Conservation (phyloP, 2,113 vertebrate species). For the Loxodonta africana region DNA sequence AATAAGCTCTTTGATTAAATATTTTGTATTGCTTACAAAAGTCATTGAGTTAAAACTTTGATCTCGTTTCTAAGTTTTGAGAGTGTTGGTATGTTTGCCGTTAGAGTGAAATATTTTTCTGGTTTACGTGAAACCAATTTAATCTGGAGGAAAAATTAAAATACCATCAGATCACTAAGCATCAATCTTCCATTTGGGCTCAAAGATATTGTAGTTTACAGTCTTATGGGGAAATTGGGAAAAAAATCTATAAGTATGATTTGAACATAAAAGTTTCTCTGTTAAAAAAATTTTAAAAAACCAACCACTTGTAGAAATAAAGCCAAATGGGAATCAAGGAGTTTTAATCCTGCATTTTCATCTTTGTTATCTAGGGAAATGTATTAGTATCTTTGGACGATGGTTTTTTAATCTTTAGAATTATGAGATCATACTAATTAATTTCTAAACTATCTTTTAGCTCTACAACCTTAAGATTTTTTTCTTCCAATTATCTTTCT, state of each 20-base stretch:
- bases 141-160: not conserved
- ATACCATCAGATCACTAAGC: not conserved
- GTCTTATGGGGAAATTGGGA: not conserved
- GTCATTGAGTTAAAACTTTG: not conserved
- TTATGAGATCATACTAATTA: not conserved
- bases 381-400: not conserved
- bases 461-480: not conserved
- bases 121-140: not conserved
- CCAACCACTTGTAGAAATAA: not conserved
- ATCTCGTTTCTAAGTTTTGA: constrained; percentile 37
- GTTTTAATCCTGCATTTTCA: constrained; percentile 38
- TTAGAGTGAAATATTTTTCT: not conserved
- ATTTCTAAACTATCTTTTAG: constrained; percentile 13
- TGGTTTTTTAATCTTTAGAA: constrained; percentile 45
- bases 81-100: not conserved
- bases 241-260: not conserved
- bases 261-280: constrained; percentile 21
- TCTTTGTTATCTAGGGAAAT: constrained; percentile 53
- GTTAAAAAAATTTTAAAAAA: not conserved
- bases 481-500: constrained; percentile 8
- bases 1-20: constrained; percentile 4
- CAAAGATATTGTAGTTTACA: constrained; percentile 17
- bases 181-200: not conserved
- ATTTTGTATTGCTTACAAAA: not conserved
- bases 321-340: not conserved